These are phyloP conservation scores for Mustelus asterias DNA, from an alignment of 2,113 vertebrate genomes.

Conservation along the genomic window DNA sequence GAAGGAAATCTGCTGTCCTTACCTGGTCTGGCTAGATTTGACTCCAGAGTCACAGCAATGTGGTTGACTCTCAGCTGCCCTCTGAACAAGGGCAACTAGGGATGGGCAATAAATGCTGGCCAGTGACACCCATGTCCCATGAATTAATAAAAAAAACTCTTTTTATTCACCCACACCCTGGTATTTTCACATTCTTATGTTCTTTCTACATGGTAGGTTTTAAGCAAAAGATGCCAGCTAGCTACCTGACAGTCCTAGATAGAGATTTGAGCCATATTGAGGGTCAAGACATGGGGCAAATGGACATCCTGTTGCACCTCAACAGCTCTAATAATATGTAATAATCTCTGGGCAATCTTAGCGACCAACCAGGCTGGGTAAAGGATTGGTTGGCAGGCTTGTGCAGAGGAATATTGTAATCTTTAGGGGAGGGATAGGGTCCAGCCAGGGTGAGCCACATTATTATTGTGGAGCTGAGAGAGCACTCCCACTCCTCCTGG, in stretches of 20 bases:
- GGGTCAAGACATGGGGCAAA: background rate
- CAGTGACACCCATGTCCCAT: too few species aligned
- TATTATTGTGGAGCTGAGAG: background rate
- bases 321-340: background rate
- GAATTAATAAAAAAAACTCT: background rate
- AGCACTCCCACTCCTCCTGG: background rate
- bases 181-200: background rate
- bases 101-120: too few species aligned
- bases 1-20: too few species aligned
- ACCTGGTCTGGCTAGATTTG: too few species aligned
- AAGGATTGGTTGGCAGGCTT: background rate
- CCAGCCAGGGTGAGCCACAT: background rate
- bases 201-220: background rate
- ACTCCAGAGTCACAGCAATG: too few species aligned
- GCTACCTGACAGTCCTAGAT: background rate
- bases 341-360: background rate
- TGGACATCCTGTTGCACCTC: background rate
- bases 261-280: background rate
- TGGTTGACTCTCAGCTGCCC: too few species aligned
- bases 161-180: background rate
- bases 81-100: too few species aligned
- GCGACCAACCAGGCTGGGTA: background rate
- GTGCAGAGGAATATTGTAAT: background rate
- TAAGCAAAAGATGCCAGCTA: background rate
- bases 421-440: background rate